Base-by-base conservation (phyloP, 2,797 vertebrate species). In the Scolopax rusticola region DNA sequence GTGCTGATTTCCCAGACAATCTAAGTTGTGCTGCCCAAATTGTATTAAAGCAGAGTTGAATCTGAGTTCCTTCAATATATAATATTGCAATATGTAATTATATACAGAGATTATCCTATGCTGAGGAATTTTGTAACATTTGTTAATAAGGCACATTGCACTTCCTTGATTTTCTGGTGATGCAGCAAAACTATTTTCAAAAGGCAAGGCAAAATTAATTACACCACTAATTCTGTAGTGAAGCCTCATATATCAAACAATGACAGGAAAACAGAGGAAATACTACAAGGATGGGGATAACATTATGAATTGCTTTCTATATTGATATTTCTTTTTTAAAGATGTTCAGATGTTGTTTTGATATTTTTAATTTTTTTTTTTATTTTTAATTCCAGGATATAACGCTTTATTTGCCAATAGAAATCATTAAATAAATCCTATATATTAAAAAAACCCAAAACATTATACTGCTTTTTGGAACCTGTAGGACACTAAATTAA, bases 281-380 rank as follows among this genome's bases (percentile, higher is more conserved):
- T 78, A 27, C 12, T 60, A 28, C 28, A 69, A 47, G 33, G 14
- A 33, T 71, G 38, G 15, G 7, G 21, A 54, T 80, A 61, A 30
- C 28, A 61, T 76, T 92, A 87, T 90, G 67, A 92, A 92, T 70
- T 93, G 17, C 21, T 73, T 94, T 92, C 54, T 89, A 5, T 54
- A 83, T 32, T 85, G 56, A 63, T 57, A 28, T 64, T 75, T 73
- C 2, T 59, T 80, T 77, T 64, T 70, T 28, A 32, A 70, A 50
- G 63, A 13, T 43, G 8, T 69, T 88, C 59, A 47, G 24, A 40
- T 63, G 54, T 14, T 54, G 18, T 28, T 87, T 91, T 90, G 24
- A 57, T 51, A 25, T 19, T 41, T 33, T 53, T 15, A n/a, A 9
- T 36, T 36, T 36, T 41, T 41, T 45, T 33, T 63, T 5, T 12